These are phyloP conservation scores for Gymnocephalus cernua DNA, from an alignment of 2,113 vertebrate genomes.

Conservation along the genomic window DNA sequence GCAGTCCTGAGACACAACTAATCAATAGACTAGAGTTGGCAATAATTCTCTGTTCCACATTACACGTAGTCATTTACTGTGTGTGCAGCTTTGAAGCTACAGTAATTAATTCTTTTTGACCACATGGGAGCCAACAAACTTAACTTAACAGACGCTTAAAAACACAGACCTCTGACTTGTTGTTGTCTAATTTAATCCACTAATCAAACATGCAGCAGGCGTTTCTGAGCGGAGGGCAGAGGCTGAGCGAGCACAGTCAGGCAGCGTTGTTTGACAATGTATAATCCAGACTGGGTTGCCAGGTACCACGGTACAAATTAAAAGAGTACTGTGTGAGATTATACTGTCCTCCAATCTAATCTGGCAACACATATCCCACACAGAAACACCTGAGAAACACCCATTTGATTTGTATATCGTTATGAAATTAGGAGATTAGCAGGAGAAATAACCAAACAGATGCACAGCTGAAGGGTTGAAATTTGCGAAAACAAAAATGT, in stretches of 20 bases:
- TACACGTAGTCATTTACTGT: too few species aligned
- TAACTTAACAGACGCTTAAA: too few species aligned
- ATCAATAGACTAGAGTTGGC: too few species aligned
- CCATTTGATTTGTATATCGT: background rate
- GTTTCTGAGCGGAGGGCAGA: background rate
- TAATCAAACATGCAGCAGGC: too few species aligned
- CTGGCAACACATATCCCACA: background rate
- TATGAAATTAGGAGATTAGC: background rate
- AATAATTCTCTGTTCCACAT: too few species aligned
- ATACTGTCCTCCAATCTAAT: background rate
- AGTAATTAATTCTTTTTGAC: too few species aligned
- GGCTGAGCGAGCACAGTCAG: background rate
- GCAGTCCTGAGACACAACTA: background rate
- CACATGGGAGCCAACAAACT: too few species aligned
- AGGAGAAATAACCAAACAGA: background rate
- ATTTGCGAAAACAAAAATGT: too few species aligned
- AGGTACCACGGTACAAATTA: background rate
- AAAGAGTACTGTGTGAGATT: background rate
- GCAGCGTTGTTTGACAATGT: background rate
- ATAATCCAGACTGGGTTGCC: background rate
- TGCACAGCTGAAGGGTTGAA: background rate
- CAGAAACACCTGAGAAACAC: background rate
- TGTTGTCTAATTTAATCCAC: too few species aligned
- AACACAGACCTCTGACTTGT: too few species aligned
- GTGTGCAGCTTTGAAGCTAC: too few species aligned